A percentile compares a stretch with the other conserved stretches of the same genome.
phyloP scores from a whole-genome alignment of 2,113 vertebrate species.

The Ophthalmolycus amberensis region DNA sequence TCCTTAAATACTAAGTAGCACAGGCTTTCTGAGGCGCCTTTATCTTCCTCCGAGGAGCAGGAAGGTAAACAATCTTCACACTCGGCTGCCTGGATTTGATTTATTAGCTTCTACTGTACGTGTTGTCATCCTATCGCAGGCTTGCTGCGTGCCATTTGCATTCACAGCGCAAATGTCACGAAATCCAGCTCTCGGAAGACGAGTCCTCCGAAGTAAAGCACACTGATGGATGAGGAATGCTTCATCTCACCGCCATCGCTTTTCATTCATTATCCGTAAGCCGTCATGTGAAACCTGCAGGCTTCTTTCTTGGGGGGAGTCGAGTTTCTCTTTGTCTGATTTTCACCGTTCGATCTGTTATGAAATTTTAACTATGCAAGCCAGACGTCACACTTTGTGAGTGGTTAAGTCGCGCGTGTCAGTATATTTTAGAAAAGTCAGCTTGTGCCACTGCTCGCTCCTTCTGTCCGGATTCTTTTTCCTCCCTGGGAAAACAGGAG shows the following conservation, averaged over 20 bases:
- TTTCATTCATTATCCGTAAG: conserved; percentile 68
- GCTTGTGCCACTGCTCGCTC: conserved; percentile 29
- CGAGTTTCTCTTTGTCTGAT: conserved; percentile 46
- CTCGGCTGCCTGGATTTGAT: conserved; percentile 51
- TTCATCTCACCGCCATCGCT: conserved; percentile 36
- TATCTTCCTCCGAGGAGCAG: conserved; percentile 50
- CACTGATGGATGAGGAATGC: conserved; percentile 60
- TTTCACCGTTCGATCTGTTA: conserved; percentile 45
- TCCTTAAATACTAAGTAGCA: neutral
- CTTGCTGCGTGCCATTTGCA: conserved; percentile 56
- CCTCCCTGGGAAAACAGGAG: neutral
- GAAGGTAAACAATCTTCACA: conserved; percentile 57
- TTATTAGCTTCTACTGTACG: conserved; percentile 52
- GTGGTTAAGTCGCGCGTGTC: conserved; percentile 51
- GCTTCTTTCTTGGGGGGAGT: conserved; percentile 49
- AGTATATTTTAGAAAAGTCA: conserved; percentile 45
- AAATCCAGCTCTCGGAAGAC: conserved; percentile 33
- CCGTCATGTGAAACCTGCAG: conserved; percentile 61
- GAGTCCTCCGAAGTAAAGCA: conserved; percentile 30
- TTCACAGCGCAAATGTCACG: conserved; percentile 39
- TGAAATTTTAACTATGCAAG: conserved; percentile 56
- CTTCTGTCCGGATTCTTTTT: conserved; percentile 1
- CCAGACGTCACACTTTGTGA: conserved; percentile 52
- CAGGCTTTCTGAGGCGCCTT: conserved; percentile 18
- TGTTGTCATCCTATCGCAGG: conserved; percentile 48